Evolutionary conservation across 2,797 vertebrate genomes (phyloP).

Genomic region (Melanogrammus aeglefinus): DNA sequence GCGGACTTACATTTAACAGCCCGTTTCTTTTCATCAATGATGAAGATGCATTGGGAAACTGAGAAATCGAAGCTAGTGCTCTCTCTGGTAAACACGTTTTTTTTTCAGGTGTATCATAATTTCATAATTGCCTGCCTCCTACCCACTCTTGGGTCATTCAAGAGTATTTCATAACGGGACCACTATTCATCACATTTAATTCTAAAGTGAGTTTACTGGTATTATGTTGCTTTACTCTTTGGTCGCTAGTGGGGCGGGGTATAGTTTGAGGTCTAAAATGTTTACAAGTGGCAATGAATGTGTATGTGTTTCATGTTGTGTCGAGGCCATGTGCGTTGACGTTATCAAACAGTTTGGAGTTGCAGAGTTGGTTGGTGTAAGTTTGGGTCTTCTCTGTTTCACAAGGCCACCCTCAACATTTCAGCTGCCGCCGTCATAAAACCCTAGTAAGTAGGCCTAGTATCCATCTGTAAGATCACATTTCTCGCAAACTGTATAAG

Average conservation of each 20-base stretch:
- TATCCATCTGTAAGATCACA: not conserved
- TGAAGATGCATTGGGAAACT: too few relatives aligned
- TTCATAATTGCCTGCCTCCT: not conserved
- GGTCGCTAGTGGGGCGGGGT: too few relatives aligned
- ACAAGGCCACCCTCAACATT: conserved; percentile 16
- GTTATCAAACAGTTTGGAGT: not conserved
- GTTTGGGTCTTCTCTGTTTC: conserved; percentile 18
- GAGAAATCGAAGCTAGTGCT: not conserved
- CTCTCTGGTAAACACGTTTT: not conserved
- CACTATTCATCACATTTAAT: not conserved
- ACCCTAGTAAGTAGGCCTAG: conserved; percentile 2
- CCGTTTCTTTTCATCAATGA: not conserved
- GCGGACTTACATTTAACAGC: not conserved
- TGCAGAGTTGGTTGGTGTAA: conserved; percentile 6
- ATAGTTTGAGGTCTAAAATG: not conserved
- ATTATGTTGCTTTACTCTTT: too few relatives aligned
- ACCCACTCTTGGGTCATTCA: too few relatives aligned
- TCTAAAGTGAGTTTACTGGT: too few relatives aligned
- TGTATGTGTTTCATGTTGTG: not conserved
- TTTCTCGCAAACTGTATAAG: not conserved
- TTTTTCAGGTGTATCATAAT: not conserved
- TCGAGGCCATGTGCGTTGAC: not conserved
- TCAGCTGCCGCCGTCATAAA: not conserved
- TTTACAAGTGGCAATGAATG: not conserved
- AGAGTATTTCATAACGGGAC: too few relatives aligned